Percentiles rank a stretch among this genome's conserved stretches.
Conservation (phyloP, 2,113 vertebrate genomes). For the Barbus barbus region DNA sequence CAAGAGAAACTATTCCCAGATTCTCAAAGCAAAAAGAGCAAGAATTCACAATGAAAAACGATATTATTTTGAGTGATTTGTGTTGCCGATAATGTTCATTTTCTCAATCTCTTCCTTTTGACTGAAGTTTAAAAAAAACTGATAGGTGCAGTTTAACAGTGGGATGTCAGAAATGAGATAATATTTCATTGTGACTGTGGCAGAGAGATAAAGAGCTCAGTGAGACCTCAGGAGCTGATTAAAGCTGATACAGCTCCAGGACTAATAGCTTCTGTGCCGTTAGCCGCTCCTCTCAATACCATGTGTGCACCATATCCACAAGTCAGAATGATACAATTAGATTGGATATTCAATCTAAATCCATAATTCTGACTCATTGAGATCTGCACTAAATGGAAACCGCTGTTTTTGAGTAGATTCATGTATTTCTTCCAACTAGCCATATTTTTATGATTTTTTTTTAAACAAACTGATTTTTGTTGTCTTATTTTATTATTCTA, state of each 20-base stretch:
- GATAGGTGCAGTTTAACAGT: background rate
- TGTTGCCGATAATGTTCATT: background rate
- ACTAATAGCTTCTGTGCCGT: background rate
- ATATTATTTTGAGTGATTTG: background rate
- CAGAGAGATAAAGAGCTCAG: conserved; percentile 28
- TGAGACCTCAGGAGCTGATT: conserved; percentile 35
- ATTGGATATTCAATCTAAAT: background rate
- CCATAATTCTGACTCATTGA: no score
- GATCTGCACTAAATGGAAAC: background rate
- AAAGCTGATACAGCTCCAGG: conserved; percentile 6
- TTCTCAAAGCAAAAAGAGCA: background rate
- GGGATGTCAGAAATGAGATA: background rate
- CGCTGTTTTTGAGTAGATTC: background rate
- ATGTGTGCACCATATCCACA: background rate
- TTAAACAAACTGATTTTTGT: background rate
- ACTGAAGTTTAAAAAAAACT: background rate
- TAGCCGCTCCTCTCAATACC: background rate
- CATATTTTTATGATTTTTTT: background rate
- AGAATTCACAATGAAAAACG: background rate
- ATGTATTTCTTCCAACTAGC: background rate
- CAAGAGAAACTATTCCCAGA: background rate
- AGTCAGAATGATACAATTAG: background rate
- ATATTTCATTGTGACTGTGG: conserved; percentile 5
- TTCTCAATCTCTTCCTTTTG: background rate
- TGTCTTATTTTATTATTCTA: no score